Evolutionary conservation across 1,140 invertebrate species (phyloP).

Genomic region (Platyscapa corneri): DNA sequence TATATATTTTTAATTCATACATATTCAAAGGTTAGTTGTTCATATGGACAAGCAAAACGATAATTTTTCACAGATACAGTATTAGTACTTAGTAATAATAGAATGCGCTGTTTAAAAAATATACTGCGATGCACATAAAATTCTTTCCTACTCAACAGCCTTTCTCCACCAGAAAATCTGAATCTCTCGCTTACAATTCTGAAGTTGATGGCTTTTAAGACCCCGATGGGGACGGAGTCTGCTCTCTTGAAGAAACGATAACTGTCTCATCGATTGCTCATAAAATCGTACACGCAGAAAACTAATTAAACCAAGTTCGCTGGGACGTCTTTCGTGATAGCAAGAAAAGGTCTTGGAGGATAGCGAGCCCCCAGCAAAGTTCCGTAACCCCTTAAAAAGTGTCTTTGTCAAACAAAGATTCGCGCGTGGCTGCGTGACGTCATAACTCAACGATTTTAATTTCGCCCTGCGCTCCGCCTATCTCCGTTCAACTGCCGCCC

Average conservation of each 20-base stretch:
- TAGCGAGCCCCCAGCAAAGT: neutral
- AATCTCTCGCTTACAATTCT: neutral
- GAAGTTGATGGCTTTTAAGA: conserved; percentile 9
- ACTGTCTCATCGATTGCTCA: conserved; percentile 48
- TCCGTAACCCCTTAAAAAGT: neutral
- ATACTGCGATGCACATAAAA: neutral
- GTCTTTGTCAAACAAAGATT: conserved; percentile 14
- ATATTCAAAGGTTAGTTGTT: too few species aligned
- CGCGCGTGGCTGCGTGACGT: conserved; percentile 37
- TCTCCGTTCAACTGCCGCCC: neutral
- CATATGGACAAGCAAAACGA: too few species aligned
- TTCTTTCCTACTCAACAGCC: neutral
- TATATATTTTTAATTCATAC: too few species aligned
- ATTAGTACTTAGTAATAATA: too few species aligned
- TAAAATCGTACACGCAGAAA: conserved; percentile 39
- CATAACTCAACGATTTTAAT: conserved; percentile 53
- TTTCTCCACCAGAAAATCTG: neutral
- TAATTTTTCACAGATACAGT: too few species aligned
- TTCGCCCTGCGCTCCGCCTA: conserved; percentile 14
- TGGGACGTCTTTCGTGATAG: neutral
- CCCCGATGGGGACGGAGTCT: neutral
- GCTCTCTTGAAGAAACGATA: neutral
- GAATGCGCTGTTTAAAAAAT: too few species aligned
- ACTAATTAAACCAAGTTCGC: conserved; percentile 48
- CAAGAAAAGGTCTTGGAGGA: conserved; percentile 14